Percentiles rank a stretch among this genome's conserved stretches.
Evolutionary conservation across 2,113 vertebrate species (phyloP).

Genomic region (Romanogobio albipinnatus): DNA sequence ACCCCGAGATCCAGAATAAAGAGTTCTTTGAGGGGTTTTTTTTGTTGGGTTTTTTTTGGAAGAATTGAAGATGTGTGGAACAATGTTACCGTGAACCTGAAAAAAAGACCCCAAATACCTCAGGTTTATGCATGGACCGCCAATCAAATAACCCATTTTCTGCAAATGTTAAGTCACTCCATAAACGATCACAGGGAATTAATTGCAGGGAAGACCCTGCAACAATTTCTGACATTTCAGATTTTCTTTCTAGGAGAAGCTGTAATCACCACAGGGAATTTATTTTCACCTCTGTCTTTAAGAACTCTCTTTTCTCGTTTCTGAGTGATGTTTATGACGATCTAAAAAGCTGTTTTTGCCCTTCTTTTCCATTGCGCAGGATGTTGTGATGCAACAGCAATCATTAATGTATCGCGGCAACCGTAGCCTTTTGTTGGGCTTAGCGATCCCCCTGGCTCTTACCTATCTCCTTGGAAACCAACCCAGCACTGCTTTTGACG

Average conservation of each 20-base stretch:
- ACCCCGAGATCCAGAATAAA: neutral
- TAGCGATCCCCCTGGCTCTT: slow-evolving; percentile 31
- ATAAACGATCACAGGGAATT: slow-evolving; percentile 39
- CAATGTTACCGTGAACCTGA: neutral
- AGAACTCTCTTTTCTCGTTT: neutral
- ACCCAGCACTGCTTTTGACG: slow-evolving; percentile 21
- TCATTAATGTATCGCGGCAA: slow-evolving; percentile 30
- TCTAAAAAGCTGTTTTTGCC: neutral
- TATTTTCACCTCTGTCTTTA: neutral
- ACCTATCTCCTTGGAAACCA: slow-evolving; percentile 42
- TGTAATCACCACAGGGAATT: slow-evolving; percentile 44
- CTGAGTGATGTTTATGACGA: slow-evolving; percentile 21
- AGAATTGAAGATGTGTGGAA: slow-evolving; percentile 1
- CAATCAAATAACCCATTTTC: slow-evolving; percentile 49
- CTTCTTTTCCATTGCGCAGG: neutral
- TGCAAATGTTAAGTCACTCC: slow-evolving; percentile 45
- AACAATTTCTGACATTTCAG: slow-evolving; percentile 57
- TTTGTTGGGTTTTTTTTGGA: neutral
- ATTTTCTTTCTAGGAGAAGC: slow-evolving; percentile 34
- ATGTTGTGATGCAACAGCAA: slow-evolving; percentile 47
- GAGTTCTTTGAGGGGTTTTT: neutral
- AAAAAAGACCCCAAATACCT: slow-evolving; percentile 10
- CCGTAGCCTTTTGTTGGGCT: neutral
- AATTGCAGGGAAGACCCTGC: slow-evolving; percentile 49
- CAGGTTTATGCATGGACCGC: slow-evolving; percentile 15